Percentiles rank a stretch among this genome's conserved stretches.
These are phyloP conservation scores for Pyrrhia umbra DNA, from an alignment of 2,888 invertebrate species.

Conservation along the genomic window DNA sequence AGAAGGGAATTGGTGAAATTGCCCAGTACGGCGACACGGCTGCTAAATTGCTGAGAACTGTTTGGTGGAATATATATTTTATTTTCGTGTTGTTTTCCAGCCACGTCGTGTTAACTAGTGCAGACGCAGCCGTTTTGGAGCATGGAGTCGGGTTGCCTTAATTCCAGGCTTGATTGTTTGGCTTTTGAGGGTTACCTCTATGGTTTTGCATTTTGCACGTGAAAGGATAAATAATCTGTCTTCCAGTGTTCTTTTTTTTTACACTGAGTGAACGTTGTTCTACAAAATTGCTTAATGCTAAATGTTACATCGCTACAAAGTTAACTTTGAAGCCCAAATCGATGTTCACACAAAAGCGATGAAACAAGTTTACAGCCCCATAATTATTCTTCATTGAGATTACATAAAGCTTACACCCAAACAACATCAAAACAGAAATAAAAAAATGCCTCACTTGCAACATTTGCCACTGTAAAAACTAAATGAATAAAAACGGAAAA, in stretches of 20 bases:
- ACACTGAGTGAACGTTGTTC: neutral
- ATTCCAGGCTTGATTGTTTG: slow-evolving; percentile 70
- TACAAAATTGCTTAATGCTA: neutral
- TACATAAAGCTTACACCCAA: neutral
- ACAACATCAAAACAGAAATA: slow-evolving; percentile 9
- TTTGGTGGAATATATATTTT: slow-evolving; percentile 73
- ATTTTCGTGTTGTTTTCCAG: slow-evolving; percentile 78
- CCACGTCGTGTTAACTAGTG: slow-evolving; percentile 74
- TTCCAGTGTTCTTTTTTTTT: neutral
- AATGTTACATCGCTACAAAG: slow-evolving; percentile 30
- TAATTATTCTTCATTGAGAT: slow-evolving; percentile 42
- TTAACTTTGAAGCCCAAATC: too few relatives aligned
- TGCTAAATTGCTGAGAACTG: slow-evolving; percentile 77
- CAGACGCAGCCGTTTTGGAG: slow-evolving; percentile 76
- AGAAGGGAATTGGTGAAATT: slow-evolving; percentile 72
- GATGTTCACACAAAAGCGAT: slow-evolving; percentile 26
- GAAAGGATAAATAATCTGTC: slow-evolving; percentile 3
- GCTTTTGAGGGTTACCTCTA: slow-evolving; percentile 7
- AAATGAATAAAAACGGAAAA: slow-evolving; percentile 16
- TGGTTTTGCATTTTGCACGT: neutral
- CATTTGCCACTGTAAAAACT: slow-evolving; percentile 12
- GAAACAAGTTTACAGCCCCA: slow-evolving; percentile 37
- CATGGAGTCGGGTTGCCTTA: slow-evolving; percentile 70
- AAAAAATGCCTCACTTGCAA: slow-evolving; percentile 17
- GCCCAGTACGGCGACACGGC: slow-evolving; percentile 75